Base-by-base conservation (phyloP, 1,140 invertebrate species). In the Samia ricini region DNA sequence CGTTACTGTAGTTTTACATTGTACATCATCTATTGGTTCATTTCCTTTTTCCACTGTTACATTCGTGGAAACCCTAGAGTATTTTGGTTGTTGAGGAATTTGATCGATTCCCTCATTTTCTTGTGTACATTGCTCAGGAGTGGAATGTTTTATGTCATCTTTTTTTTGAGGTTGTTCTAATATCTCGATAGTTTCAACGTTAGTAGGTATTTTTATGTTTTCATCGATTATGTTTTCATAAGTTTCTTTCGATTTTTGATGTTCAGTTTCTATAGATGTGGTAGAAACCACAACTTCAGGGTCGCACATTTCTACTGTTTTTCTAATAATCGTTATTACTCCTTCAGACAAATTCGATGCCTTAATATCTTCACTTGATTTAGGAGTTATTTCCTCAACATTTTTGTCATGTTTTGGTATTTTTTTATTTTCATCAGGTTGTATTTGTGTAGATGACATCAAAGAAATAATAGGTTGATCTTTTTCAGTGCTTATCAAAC, bases 381-480 rank as follows among this genome's bases (percentile, higher is more conserved):
- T 22, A 20, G 52, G 15, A 24, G 5, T 12, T 4, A 36, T 18
- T 57, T 36, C 18, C 3, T 19, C 22, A 22, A 56, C 18, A 12
- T 2, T 19, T 56, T 26, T 7, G 20, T 4, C 12, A 22, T 26
- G 7, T 56, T 26, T n/a, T 56, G 23, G 1, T 15, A 15, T n/a
- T 10, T 56, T 7, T 29, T 26, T 19, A 26, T 8, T 26, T 7
- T 56, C 22, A 24, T 15, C 7, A 29, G 54, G 8, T 24, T 56
- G 51, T 26, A 50, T 56, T 15, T 49, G 10, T 56, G 33, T 55
- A n/a, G 63, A 60, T 4, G 58, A 20, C 24, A 48, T 60, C 8
- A 6, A 55, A 15, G 26, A 24, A 19, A 52, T 52, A 52, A 4
- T 5, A 20, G 50, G 20, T 23, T 57, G 56, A 1, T 57, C 56